A percentile compares a stretch with the other conserved stretches of the same genome.
phyloP scores from a whole-genome alignment of 2,888 invertebrate species.

The Aethes cnicana region DNA sequence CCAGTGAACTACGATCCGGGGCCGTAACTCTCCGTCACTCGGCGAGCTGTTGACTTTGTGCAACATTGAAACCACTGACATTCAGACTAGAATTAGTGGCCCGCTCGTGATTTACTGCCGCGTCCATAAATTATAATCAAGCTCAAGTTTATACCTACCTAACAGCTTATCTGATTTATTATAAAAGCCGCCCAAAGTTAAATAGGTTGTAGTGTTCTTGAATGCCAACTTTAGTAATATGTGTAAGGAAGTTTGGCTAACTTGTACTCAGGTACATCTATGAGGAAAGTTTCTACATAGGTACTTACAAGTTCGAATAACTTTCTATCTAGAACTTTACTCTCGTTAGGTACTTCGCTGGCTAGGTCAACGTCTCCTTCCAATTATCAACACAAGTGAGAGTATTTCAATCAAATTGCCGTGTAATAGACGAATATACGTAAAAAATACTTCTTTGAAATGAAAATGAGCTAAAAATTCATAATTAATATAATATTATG shows the following conservation, averaged over 20 bases:
- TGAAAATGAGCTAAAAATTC: too few relatives aligned
- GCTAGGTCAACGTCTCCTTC: constrained; percentile 21
- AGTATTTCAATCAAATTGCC: constrained; percentile 6
- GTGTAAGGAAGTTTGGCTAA: constrained; percentile 18
- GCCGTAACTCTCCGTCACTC: constrained; percentile 22
- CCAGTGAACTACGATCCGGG: constrained; percentile 25
- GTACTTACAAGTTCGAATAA: constrained; percentile 22
- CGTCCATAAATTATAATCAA: constrained; percentile 27
- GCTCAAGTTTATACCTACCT: constrained; percentile 22
- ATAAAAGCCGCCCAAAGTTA: constrained; percentile 12
- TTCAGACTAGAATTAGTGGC: constrained; percentile 23
- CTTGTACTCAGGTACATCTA: constrained; percentile 15
- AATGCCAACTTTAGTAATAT: constrained; percentile 18
- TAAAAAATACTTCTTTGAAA: too few relatives aligned
- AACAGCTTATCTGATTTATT: constrained; percentile 20
- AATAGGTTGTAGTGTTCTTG: constrained; percentile 4
- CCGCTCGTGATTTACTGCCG: constrained; percentile 7
- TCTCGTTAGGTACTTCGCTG: constrained; percentile 21
- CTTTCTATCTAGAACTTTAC: constrained; percentile 26
- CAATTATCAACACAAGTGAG: constrained; percentile 10
- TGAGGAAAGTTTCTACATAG: constrained; percentile 20
- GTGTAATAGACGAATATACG: too few relatives aligned
- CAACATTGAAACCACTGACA: constrained; percentile 29
- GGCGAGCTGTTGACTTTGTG: constrained; percentile 17
- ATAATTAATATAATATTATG: too few relatives aligned